Base-by-base conservation (phyloP, 2,113 vertebrate species). In the Neolamprologus hecqui region DNA sequence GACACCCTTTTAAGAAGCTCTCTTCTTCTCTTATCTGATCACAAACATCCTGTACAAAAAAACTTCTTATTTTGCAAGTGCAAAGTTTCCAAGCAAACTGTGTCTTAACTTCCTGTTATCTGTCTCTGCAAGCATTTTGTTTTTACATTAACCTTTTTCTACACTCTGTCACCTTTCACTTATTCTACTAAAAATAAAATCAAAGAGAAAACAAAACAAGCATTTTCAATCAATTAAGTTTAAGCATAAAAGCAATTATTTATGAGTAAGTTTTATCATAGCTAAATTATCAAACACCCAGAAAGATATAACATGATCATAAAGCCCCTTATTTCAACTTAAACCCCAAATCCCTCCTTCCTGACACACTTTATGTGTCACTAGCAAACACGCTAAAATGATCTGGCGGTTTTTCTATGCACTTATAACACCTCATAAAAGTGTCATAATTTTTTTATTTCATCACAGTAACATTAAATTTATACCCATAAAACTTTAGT, bases 21-120 rank as follows among this genome's bases (percentile, higher is more conserved):
- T 12, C 10, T 54, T 12, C n/a, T 54, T 57, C 21, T 55, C 53
- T 55, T 55, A 55, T 7, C 11, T 15, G 55, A 28, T 28, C 23
- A 58, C 0, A 1, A 60, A 60, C 57, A 17, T 58, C 0, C 14
- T 31, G 57, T 31, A 58, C 55, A 58, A 58, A 58, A 58, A 28
- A 31, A 58, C 0, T 0, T 23, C 2, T 54, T 54, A 3, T 4
- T 23, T 4, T 55, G 21, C 21, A 57, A 14, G 14, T 58, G 2
- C 55, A 58, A 58, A 28, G 55, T 58, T 28, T 58, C 55, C 26
- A 58, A 28, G 26, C 23, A 58, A 57, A 57, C 23, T 57, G 49
- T 57, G 49, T 57, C 55, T 28, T 57, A 26, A 14, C 0, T 26
- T 57, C 12, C 6, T 57, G 54, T 57, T 1, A 55, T 55, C 54